These are phyloP conservation scores for Myotis yumanensis DNA, from an alignment of 2,113 vertebrate species.

Conservation along the genomic window DNA sequence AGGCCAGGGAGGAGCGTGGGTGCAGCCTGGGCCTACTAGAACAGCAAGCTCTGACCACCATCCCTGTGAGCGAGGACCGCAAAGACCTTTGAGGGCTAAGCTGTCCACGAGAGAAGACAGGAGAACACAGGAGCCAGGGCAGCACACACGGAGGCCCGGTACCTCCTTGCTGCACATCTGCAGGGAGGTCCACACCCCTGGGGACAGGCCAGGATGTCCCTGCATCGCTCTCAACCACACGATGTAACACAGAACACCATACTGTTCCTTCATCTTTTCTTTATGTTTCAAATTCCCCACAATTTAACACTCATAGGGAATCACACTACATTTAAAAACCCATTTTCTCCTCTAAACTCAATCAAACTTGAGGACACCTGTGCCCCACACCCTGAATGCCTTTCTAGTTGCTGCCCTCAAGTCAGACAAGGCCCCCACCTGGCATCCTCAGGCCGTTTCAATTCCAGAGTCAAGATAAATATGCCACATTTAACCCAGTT, in stretches of 20 bases:
- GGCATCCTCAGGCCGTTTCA: neutral
- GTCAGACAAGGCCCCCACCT: neutral
- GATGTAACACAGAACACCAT: rapidly evolving
- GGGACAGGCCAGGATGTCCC: neutral
- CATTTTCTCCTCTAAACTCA: neutral
- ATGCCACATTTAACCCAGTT: neutral
- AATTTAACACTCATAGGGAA: neutral
- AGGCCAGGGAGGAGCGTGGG: neutral
- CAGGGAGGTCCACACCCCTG: neutral
- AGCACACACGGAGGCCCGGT: too few relatives aligned
- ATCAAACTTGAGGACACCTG: neutral
- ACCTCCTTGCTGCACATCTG: neutral
- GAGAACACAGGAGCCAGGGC: neutral
- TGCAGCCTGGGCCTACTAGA: rapidly evolving
- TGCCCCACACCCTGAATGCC: too few relatives aligned
- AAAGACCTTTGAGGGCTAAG: neutral
- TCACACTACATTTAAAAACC: neutral
- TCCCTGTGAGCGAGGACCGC: neutral
- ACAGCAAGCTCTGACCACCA: neutral
- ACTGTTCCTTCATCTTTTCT: neutral
- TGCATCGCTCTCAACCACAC: neutral
- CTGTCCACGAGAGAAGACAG: neutral
- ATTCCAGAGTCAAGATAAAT: neutral
- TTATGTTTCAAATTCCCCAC: neutral
- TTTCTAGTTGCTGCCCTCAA: neutral